Percentiles rank a stretch among this genome's conserved stretches.
Evolutionary conservation across 2,888 invertebrate genomes (phyloP).

Genomic region (Drosophila fulvimacula): DNA sequence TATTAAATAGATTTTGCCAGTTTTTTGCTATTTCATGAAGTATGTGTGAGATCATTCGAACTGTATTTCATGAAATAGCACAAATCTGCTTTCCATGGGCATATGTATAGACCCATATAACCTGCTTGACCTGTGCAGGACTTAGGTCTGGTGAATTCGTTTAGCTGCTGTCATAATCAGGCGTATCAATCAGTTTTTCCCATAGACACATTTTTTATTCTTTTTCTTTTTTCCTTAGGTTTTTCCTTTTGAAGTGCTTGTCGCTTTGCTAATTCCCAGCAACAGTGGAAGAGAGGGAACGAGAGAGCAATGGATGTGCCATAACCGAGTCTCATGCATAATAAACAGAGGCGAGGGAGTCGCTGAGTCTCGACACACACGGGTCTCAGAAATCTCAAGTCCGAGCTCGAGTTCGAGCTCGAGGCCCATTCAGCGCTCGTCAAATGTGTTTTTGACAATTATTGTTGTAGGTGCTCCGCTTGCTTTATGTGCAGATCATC

Average conservation of each 20-base stretch:
- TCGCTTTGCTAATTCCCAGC: constrained; percentile 69
- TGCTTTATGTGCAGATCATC: constrained; percentile 46
- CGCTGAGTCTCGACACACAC: constrained; percentile 19
- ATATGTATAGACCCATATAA: neutral
- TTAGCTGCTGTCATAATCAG: constrained; percentile 46
- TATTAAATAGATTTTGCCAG: neutral
- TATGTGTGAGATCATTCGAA: neutral
- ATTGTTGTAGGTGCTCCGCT: constrained; percentile 75
- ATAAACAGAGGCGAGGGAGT: constrained; percentile 47
- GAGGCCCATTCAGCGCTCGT: constrained; percentile 63
- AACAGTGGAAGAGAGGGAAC: constrained; percentile 6
- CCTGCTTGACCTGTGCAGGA: constrained; percentile 48
- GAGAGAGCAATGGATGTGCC: constrained; percentile 48
- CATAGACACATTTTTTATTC: constrained; percentile 7
- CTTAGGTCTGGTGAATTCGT: constrained; percentile 4
- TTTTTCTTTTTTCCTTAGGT: neutral
- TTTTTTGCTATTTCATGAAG: neutral
- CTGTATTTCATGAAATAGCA: neutral
- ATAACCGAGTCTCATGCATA: constrained; percentile 62
- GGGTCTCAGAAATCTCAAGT: constrained; percentile 8
- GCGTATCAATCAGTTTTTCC: constrained; percentile 47
- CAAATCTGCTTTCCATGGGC: neutral
- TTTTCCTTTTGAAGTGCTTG: constrained; percentile 33
- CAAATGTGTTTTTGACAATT: constrained; percentile 76
- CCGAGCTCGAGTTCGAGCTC: constrained; percentile 24